Percentiles rank a stretch among this genome's conserved stretches.
Evolutionary conservation across 2,888 invertebrate genomes (phyloP).

Genomic region (Dione juno): DNA sequence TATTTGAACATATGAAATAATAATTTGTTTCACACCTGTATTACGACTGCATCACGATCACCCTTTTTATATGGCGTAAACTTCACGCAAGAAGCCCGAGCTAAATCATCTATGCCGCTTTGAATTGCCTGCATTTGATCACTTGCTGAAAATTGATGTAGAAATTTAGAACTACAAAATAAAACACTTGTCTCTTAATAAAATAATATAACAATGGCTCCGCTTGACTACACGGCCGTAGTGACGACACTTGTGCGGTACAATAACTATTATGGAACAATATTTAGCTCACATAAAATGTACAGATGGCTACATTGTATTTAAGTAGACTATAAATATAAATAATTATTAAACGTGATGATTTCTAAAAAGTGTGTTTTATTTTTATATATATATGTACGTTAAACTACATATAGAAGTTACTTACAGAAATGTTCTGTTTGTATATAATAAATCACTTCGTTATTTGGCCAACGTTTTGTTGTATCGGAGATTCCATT

Average conservation of each 20-base stretch:
- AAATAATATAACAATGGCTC: conserved; percentile 36
- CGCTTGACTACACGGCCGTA: conserved; percentile 25
- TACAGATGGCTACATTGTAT: too few relatives aligned
- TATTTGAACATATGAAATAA: not conserved
- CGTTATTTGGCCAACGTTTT: conserved; percentile 77
- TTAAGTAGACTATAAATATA: not conserved
- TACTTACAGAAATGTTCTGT: conserved; percentile 77
- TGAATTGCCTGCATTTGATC: conserved; percentile 76
- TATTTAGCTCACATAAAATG: not conserved
- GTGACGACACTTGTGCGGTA: conserved; percentile 31
- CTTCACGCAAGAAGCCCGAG: conserved; percentile 76
- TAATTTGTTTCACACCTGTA: conserved; percentile 61
- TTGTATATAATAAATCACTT: conserved; percentile 75
- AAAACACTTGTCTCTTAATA: conserved; percentile 18
- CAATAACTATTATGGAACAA: conserved; percentile 14
- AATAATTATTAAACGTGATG: not conserved
- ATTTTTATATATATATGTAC: not conserved
- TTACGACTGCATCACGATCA: conserved; percentile 76
- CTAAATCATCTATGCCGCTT: conserved; percentile 75
- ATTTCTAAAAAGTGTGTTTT: conserved; percentile 9
- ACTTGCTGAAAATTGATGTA: conserved; percentile 55
- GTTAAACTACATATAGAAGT: not conserved
- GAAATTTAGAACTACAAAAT: conserved; percentile 15
- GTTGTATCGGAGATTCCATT: conserved; percentile 75
- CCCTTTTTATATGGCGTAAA: conserved; percentile 76